phyloP scores from a whole-genome alignment of 2,888 invertebrate genomes.

The Trichopria drosophilae region DNA sequence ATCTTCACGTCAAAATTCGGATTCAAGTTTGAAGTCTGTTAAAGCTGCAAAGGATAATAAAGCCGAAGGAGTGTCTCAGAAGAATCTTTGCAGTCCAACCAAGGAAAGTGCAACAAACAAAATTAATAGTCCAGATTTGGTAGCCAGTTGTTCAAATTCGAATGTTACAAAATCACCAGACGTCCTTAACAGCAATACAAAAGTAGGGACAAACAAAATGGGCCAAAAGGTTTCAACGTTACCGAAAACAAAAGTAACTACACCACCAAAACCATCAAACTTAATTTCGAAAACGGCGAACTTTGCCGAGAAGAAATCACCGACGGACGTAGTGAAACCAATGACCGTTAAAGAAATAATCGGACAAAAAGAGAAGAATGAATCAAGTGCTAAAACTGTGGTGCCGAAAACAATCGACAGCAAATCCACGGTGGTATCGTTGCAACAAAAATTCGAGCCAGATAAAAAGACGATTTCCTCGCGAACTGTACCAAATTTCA shows the following conservation, averaged over 20 bases:
- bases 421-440: constrained; percentile 74
- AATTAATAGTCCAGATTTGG: constrained; percentile 71
- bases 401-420: constrained; percentile 43
- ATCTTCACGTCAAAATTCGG: constrained; percentile 40
- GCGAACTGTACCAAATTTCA: constrained; percentile 37
- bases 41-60: constrained; percentile 7
- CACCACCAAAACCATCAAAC: constrained; percentile 60
- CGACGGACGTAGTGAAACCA: constrained; percentile 38
- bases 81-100: constrained; percentile 3
- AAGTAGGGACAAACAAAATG: constrained; percentile 46
- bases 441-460: constrained; percentile 78
- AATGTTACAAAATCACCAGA: constrained; percentile 61
- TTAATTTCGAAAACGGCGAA: constrained; percentile 60
- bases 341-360: constrained; percentile 27
- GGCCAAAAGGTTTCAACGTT: constrained; percentile 53
- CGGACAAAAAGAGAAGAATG: constrained; percentile 18
- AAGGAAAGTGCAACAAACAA: constrained; percentile 38
- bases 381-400: not conserved
- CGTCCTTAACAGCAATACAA: constrained; percentile 43
- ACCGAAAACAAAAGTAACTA: constrained; percentile 54
- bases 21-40: constrained; percentile 39
- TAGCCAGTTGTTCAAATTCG: constrained; percentile 68
- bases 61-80: not conserved
- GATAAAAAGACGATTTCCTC: constrained; percentile 35
- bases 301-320: constrained; percentile 48